Percentiles rank a stretch among this genome's conserved stretches.
phyloP scores from a whole-genome alignment of 1,140 invertebrate species.

The Lepidotrigona ventralis region DNA sequence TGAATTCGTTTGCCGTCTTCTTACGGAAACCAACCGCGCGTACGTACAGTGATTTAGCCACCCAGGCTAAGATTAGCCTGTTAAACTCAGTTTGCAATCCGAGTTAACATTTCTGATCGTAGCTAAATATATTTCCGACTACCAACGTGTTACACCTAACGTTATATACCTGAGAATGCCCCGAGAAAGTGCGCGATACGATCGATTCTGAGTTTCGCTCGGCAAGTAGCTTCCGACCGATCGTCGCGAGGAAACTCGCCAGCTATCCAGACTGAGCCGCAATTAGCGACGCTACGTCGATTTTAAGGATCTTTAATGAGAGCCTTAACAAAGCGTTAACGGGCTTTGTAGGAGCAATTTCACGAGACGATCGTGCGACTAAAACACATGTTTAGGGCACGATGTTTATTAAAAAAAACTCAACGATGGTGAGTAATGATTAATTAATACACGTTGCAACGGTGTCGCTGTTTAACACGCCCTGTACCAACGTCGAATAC shows the following conservation, averaged over 20 bases:
- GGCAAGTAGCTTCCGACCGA: neutral
- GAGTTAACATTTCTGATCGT: neutral
- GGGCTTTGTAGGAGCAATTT: neutral
- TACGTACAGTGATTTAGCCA: neutral
- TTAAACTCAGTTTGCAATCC: too few relatives aligned
- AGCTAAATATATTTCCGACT: neutral
- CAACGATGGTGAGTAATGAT: neutral
- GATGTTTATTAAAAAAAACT: neutral
- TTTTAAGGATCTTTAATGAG: constrained; percentile 34
- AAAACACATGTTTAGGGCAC: too few relatives aligned
- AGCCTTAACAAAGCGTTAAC: constrained; percentile 12
- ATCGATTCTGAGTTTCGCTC: neutral
- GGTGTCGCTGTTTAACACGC: too few relatives aligned
- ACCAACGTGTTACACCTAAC: neutral
- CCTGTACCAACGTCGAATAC: neutral
- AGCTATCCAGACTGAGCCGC: neutral
- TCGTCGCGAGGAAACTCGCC: constrained; percentile 11
- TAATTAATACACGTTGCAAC: neutral
- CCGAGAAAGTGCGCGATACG: too few relatives aligned
- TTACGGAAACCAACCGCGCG: too few relatives aligned
- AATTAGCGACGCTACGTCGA: constrained; percentile 52
- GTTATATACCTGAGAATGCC: neutral
- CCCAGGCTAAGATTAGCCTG: neutral
- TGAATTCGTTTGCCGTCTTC: neutral
- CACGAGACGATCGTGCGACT: neutral